These are phyloP conservation scores for Matsumyia berberina DNA, from an alignment of 2,888 invertebrate genomes.

Conservation along the genomic window DNA sequence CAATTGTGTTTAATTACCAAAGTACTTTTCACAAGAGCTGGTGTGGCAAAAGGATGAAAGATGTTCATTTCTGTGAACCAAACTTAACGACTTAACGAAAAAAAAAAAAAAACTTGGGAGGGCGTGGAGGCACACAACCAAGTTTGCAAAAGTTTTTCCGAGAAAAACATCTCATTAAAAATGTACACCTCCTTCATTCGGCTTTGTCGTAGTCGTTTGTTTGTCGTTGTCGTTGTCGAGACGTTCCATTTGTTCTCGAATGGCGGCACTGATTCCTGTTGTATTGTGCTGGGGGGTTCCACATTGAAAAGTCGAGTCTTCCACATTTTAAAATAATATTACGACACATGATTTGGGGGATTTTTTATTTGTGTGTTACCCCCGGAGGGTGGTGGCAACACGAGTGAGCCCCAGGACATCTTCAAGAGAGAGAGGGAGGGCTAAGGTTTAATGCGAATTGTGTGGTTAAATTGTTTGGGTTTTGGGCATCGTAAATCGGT, in stretches of 20 bases:
- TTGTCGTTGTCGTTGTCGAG: conserved; percentile 14
- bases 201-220: conserved; percentile 6
- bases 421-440: not conserved
- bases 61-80: conserved; percentile 21
- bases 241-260: conserved; percentile 10
- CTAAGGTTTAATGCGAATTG: conserved; percentile 18
- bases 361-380: conserved; percentile 8
- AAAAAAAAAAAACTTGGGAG: not conserved
- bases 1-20: conserved; percentile 51
- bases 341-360: conserved; percentile 10
- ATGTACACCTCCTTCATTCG: conserved; percentile 17
- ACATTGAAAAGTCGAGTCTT: conserved; percentile 8
- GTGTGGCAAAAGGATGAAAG: not conserved
- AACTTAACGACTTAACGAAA: conserved; percentile 26
- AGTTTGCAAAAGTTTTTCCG: not conserved
- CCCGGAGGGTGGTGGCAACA: not conserved
- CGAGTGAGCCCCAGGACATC: no score
- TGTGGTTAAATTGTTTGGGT: conserved; percentile 43
- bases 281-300: not conserved
- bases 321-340: conserved; percentile 17
- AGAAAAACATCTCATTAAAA: conserved; percentile 43
- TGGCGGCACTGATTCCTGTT: not conserved
- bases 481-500: conserved; percentile 54
- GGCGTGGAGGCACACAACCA: not conserved
- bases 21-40: not conserved